Base-by-base conservation (phyloP, 1,140 invertebrate species). In the Arctopsyche grandis region DNA sequence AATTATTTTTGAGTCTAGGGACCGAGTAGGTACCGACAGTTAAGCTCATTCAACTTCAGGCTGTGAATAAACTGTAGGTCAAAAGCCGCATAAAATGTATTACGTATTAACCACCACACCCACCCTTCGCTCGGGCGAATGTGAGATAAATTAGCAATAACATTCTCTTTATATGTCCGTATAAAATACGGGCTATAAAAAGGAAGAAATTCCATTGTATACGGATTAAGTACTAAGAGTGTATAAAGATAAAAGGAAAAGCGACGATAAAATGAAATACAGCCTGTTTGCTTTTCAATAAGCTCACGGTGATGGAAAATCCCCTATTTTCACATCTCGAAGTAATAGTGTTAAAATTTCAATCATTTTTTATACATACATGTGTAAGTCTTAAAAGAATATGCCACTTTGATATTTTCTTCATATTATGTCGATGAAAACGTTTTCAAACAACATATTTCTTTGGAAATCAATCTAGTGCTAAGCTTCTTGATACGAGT, bases 1-100 rank as follows among this genome's bases (percentile, higher is more conserved):
- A 46, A 75, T 48, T 69, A 69, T 60, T 79, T 71, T 52, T 16
- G 48, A 52, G 16, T 52, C 12, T 52, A 38, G 29, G 29, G 29
- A 38, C 56, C n/a, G 29, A 38, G 29, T 7, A n/a, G n/a, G n/a
- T n/a, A 38, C 7, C 29, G 29, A 1, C 1, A 38, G 29, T 38
- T 38, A 38, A 38, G 29, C 29, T 38, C 29, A 7, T 38, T 38
- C 29, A 38, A 38, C 29, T 38, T 38, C 7, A 4, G 7, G 7
- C 29, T 38, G 29, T 38, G 29, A 38, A 38, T 38, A 38, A 38
- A 38, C 29, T 38, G 29, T 38, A 38, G 29, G 29, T 1, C 29
- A 38, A 38, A 38, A 38, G 29, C 7, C 29, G 7, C 29, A 38
- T 38, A 38, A 38, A 38, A 38, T 38, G 29, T 38, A 38, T 38